phyloP scores from a whole-genome alignment of 2,113 vertebrate genomes.

The Rhodinocichla rosea region DNA sequence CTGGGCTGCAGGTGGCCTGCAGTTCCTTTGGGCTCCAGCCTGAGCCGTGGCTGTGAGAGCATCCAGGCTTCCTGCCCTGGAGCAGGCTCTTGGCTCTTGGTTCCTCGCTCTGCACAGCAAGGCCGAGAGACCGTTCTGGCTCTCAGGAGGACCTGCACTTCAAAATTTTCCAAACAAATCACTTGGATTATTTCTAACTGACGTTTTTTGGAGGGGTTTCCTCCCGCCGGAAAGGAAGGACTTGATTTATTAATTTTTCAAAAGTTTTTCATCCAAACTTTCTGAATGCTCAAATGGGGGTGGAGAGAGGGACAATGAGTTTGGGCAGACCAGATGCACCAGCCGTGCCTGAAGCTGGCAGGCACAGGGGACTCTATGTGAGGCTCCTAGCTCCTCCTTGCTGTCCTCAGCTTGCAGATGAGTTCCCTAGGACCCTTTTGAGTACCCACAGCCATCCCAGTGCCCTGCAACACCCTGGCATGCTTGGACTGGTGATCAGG shows the following conservation, averaged over 20 bases:
- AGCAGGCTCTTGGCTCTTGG: not conserved
- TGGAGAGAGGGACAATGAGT: not conserved
- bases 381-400: not conserved
- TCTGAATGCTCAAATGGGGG: not conserved
- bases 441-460: not conserved
- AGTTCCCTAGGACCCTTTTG: not conserved
- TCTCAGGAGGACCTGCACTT: not conserved
- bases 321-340: not conserved
- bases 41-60: not conserved
- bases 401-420: not conserved
- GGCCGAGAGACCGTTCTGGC: not conserved
- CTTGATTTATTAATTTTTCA: not conserved
- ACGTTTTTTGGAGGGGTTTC: slow-evolving; percentile 16
- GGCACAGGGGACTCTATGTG: not conserved
- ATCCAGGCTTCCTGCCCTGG: slow-evolving; percentile 17
- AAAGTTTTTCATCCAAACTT: not conserved
- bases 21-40: not conserved
- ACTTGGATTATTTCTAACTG: slow-evolving; percentile 37
- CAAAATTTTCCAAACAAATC: slow-evolving; percentile 50
- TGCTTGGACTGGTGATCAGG: not conserved
- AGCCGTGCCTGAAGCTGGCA: not conserved
- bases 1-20: not conserved
- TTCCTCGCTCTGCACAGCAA: not conserved
- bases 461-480: not conserved
- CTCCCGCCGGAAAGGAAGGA: not conserved